phyloP scores from a whole-genome alignment of 1,140 invertebrate genomes.

The Anastatus disparis region DNA sequence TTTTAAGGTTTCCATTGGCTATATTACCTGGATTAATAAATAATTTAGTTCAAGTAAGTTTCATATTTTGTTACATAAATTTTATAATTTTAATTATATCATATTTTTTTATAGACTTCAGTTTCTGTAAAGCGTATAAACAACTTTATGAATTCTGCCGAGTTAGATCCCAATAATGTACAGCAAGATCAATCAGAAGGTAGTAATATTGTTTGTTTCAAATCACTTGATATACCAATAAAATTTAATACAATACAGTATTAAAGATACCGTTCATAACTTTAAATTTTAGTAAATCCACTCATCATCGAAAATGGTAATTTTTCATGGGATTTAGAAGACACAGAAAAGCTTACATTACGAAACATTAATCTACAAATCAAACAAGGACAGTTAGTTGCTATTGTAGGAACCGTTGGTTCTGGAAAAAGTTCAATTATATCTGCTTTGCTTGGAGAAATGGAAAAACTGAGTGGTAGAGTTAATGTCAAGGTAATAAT shows the following conservation, averaged over 20 bases:
- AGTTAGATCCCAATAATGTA: constrained; percentile 81
- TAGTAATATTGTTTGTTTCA: constrained; percentile 68
- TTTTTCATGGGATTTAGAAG: constrained; percentile 79
- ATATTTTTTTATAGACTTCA: constrained; percentile 71
- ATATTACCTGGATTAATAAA: constrained; percentile 91
- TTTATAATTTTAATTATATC: no score
- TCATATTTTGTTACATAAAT: constrained; percentile 1
- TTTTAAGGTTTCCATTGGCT: constrained; percentile 92
- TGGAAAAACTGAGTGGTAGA: constrained; percentile 82
- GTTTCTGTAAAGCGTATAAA: constrained; percentile 87
- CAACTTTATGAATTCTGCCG: constrained; percentile 90
- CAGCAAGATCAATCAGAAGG: constrained; percentile 79
- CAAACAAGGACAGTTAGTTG: constrained; percentile 76
- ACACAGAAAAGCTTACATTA: constrained; percentile 70
- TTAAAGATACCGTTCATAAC: constrained; percentile 24
- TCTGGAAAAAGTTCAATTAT: constrained; percentile 91
- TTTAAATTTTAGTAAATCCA: constrained; percentile 72
- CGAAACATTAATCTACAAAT: constrained; percentile 81
- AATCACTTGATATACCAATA: constrained; percentile 19
- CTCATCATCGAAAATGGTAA: constrained; percentile 80
- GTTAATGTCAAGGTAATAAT: constrained; percentile 76
- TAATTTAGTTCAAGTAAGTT: constrained; percentile 87
- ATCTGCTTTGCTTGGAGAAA: constrained; percentile 88
- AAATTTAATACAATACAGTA: constrained; percentile 5
- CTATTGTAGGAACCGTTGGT: constrained; percentile 90